Evolutionary conservation across 2,797 vertebrate genomes (phyloP).

Genomic region (Telmatherina bonti): DNA sequence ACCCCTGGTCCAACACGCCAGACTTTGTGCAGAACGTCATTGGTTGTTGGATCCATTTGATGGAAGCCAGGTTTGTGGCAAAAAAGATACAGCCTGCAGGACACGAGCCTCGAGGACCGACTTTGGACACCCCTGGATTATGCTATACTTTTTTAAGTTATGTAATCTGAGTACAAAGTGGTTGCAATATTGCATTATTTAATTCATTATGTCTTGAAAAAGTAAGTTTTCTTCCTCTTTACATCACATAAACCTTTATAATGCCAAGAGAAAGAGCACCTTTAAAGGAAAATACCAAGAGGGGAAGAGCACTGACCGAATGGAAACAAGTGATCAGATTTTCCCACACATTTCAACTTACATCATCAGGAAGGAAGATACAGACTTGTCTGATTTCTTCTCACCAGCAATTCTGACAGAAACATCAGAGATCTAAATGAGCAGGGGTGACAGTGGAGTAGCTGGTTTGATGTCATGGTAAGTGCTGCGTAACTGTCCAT

Average conservation of each 20-base stretch:
- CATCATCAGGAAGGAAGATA: constrained; percentile 22
- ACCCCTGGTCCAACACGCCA: no score
- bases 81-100: no score
- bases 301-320: not conserved
- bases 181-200: not conserved
- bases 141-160: not conserved
- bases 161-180: not conserved
- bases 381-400: constrained; percentile 39
- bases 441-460: constrained; percentile 1
- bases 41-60: no score
- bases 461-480: constrained; percentile 41
- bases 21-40: no score
- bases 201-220: not conserved
- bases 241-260: not conserved
- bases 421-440: constrained; percentile 43
- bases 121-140: no score
- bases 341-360: constrained; percentile 14
- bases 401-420: constrained; percentile 30
- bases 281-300: constrained; percentile 17
- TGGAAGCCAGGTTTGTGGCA: no score
- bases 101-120: no score
- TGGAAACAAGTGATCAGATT: constrained; percentile 34
- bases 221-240: not conserved
- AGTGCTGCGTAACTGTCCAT: constrained; percentile 23
- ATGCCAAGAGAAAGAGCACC: constrained; percentile 20